Base-by-base conservation (phyloP, 2,113 vertebrate species). In the Thinocorus orbignyianus region DNA sequence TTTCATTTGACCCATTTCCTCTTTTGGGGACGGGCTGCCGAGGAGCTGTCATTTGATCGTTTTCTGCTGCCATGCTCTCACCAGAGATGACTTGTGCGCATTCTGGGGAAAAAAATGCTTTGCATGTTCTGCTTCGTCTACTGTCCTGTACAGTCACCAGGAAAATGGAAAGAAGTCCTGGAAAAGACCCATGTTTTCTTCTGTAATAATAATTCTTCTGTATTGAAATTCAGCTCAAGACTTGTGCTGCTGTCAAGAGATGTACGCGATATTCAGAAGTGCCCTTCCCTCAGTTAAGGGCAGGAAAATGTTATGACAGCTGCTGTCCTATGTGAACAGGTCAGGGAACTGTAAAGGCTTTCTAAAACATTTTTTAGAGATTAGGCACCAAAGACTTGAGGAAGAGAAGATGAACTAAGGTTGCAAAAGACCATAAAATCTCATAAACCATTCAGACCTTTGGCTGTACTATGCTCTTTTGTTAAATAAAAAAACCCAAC, bases 281-380 rank as follows among this genome's bases (percentile, higher is more conserved):
- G 93, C 48, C 76, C 73, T 96, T 92, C 52, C 81, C 41, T 79
- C 49, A 49, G 11, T 62, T 91, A 78, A 72, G 69, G 73, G 83
- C 73, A 95, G 77, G 77, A 86, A 91, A 89, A 92, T 97, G 88
- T 97, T 97, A 33, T 93, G 86, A 94, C 96, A 96, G 95, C 95
- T 96, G 95, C 70, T 95, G 88, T 86, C 65, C 77, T 64, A 69
- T n/a, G 60, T 61, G 92, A 93, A 35, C 73, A 91, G 86, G 73
- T 93, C 6, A 0, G 30, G 72, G n/a, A 96, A 54, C 65, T 92
- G 65, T 58, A 74, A 79, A 69, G 41, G 61, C 91, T 93, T 96
- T 96, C 62, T 93, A 62, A 90, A 92, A 70, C 94, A 91, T 95
- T 72, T 95, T 96, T 93, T 68, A 92, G 83, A 84, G 61, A 91